Percentiles rank a stretch among this genome's conserved stretches.
These are phyloP conservation scores for Lagopus muta DNA, from an alignment of 2,113 vertebrate genomes.

Conservation along the genomic window DNA sequence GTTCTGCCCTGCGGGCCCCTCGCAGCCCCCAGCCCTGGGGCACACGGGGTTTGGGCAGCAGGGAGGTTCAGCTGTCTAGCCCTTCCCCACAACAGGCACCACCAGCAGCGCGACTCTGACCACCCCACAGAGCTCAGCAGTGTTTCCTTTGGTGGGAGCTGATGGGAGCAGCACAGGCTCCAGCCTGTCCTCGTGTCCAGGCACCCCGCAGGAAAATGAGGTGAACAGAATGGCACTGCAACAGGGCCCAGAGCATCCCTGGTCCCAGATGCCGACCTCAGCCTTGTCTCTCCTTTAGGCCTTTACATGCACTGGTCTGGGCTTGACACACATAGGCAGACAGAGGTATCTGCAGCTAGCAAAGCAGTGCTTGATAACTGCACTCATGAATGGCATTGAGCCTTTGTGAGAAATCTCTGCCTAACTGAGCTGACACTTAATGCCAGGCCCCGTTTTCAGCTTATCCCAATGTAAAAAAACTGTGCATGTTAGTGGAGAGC, in stretches of 20 bases:
- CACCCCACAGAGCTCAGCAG: neutral
- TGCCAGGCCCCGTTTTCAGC: neutral
- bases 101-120: accelerated
- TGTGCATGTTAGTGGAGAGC: accelerated
- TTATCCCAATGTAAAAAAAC: accelerated
- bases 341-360: neutral
- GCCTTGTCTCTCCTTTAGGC: accelerated
- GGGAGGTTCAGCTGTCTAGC: too few relatives aligned
- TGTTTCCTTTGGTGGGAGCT: accelerated
- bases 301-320: accelerated
- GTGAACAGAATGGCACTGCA: neutral
- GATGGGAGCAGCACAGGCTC: neutral
- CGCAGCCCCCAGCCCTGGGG: accelerated
- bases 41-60: neutral
- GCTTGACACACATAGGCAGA: accelerated
- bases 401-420: neutral
- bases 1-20: neutral
- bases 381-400: accelerated
- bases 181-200: accelerated
- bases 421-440: accelerated
- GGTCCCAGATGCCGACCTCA: neutral
- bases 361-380: neutral
- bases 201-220: accelerated
- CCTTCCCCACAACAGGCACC: neutral
- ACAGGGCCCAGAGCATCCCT: neutral